A percentile compares a stretch with the other conserved stretches of the same genome.
Evolutionary conservation across 1,140 invertebrate genomes (phyloP).

Genomic region (Neodiprion pinetum): DNA sequence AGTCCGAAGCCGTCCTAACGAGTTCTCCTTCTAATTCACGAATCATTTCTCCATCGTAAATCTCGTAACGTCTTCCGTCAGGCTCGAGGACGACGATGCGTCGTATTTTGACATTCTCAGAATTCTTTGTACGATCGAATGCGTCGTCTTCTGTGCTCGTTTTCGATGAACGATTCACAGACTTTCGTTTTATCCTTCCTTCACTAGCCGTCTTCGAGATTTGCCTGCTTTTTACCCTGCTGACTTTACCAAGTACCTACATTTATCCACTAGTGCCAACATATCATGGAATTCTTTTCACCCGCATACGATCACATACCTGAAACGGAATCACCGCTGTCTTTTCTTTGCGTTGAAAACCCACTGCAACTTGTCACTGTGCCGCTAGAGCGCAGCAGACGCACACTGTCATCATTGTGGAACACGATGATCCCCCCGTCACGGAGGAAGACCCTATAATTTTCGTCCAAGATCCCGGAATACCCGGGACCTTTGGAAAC

Average conservation of each 20-base stretch:
- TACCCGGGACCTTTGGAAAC: slow-evolving; percentile 25
- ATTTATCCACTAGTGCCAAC: too few species aligned
- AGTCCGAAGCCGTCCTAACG: slow-evolving; percentile 60
- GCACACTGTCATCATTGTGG: slow-evolving; percentile 35
- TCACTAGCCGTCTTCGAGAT: not conserved
- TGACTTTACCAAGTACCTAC: too few species aligned
- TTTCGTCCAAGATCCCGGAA: slow-evolving; percentile 32
- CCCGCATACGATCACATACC: too few species aligned
- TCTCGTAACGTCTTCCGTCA: slow-evolving; percentile 45
- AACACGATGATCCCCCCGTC: slow-evolving; percentile 49
- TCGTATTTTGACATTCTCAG: slow-evolving; percentile 18
- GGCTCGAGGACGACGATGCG: slow-evolving; percentile 44
- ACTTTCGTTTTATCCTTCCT: not conserved
- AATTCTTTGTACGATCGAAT: not conserved
- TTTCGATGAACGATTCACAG: not conserved
- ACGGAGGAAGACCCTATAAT: slow-evolving; percentile 46
- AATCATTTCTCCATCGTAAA: slow-evolving; percentile 43
- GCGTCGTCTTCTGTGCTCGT: not conserved
- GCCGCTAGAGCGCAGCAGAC: slow-evolving; percentile 45
- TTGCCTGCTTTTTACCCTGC: too few species aligned
- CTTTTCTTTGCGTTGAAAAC: slow-evolving; percentile 8
- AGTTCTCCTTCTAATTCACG: slow-evolving; percentile 58
- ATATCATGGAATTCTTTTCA: too few species aligned
- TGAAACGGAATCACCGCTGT: too few species aligned
- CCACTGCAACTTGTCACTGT: slow-evolving; percentile 34